Percentiles rank a stretch among this genome's conserved stretches.
Conservation (phyloP, 2,888 invertebrate genomes). For the Ecliptopera silaceata region DNA sequence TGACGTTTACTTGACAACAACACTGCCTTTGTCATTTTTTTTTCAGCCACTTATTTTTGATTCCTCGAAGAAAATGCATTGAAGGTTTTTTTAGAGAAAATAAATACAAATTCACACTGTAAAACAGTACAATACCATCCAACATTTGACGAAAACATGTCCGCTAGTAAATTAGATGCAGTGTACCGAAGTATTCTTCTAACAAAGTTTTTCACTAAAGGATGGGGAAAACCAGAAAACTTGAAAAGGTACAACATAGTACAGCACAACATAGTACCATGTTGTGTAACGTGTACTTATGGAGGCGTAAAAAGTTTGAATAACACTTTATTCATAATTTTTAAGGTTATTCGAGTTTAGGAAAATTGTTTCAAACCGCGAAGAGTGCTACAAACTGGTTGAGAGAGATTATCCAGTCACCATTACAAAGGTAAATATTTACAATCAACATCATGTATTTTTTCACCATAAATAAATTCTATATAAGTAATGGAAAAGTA, state of each 20-base stretch:
- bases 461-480: too few species aligned
- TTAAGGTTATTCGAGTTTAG: constrained; percentile 95
- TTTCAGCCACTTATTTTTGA: constrained; percentile 11
- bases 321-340: constrained; percentile 32
- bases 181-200: constrained; percentile 93
- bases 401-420: constrained; percentile 92
- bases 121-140: constrained; percentile 37
- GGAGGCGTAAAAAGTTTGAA: constrained; percentile 9
- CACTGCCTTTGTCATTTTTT: constrained; percentile 30
- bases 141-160: constrained; percentile 68
- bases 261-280: constrained; percentile 35
- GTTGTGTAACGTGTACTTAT: constrained; percentile 42
- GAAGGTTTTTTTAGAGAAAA: constrained; percentile 37
- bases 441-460: background rate
- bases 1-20: constrained; percentile 8
- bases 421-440: constrained; percentile 89
- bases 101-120: constrained; percentile 37
- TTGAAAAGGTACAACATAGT: constrained; percentile 95
- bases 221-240: constrained; percentile 97
- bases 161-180: constrained; percentile 87
- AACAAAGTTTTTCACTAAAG: constrained; percentile 96
- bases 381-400: constrained; percentile 91
- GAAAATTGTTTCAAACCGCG: constrained; percentile 92
- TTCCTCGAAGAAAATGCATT: constrained; percentile 52
- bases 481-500: too few species aligned